Conservation (phyloP, 2,113 vertebrate species). For the Psittacara wagleri region DNA sequence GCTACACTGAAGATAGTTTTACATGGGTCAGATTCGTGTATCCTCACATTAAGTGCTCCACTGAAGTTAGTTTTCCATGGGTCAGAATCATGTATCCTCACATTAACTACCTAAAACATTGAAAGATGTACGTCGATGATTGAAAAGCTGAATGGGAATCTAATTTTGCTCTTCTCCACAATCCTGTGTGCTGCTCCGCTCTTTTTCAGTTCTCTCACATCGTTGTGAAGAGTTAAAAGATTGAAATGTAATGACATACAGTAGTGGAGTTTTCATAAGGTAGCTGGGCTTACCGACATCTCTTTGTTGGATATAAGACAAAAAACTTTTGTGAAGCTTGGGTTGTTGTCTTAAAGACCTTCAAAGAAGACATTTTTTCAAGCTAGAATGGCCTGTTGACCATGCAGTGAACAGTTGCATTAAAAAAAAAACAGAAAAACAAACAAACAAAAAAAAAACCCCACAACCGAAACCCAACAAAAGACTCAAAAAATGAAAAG, state of each 20-base stretch:
- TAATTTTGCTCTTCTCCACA: neutral
- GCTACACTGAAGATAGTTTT: neutral
- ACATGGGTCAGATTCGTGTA: neutral
- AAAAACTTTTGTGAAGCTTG: neutral
- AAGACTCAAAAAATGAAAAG: neutral
- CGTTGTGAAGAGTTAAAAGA: neutral
- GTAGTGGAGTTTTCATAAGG: neutral
- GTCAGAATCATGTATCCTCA: neutral
- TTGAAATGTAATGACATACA: neutral
- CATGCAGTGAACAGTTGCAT: neutral
- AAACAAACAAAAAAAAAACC: no score
- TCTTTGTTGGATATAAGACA: neutral
- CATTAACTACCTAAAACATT: neutral
- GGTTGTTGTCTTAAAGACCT: neutral
- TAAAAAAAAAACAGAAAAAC: no score
- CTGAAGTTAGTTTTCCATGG: neutral
- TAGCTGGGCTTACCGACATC: neutral
- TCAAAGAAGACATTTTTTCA: neutral
- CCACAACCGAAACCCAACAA: neutral
- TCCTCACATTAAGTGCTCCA: neutral
- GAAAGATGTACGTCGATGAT: rapidly evolving
- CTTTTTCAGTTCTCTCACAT: neutral
- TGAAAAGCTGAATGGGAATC: neutral
- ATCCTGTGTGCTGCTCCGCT: neutral
- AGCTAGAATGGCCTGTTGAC: neutral